phyloP scores from a whole-genome alignment of 2,797 vertebrate species.

The Oreortyx pictus region DNA sequence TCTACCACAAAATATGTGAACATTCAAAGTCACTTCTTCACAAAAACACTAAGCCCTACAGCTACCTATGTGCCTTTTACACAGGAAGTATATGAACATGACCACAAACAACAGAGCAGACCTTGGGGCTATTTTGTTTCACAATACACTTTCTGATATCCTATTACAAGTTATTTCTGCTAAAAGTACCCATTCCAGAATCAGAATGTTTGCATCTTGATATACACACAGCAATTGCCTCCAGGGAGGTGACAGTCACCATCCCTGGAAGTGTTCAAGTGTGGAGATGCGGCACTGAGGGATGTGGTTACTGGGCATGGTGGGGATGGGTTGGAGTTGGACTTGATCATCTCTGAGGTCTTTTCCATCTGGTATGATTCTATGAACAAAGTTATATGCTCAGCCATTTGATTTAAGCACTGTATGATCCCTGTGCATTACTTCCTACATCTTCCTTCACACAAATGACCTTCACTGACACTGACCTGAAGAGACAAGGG shows the following conservation, averaged over 20 bases:
- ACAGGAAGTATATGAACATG: accelerated
- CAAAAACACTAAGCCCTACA: neutral
- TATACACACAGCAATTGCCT: neutral
- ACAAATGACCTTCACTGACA: too few species aligned
- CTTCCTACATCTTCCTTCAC: neutral
- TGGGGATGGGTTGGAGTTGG: too few species aligned
- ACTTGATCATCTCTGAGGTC: too few species aligned
- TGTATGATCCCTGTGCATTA: neutral
- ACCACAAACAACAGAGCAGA: neutral
- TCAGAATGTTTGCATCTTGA: neutral
- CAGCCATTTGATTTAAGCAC: neutral
- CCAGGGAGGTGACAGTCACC: too few species aligned
- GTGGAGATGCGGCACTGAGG: too few species aligned
- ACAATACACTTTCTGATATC: neutral
- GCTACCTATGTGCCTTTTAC: neutral
- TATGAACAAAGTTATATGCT: neutral
- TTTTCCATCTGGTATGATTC: too few species aligned
- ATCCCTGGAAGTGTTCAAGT: too few species aligned
- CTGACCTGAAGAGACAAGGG: constrained; percentile 93
- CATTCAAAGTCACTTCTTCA: neutral
- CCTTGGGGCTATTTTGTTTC: neutral
- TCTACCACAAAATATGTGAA: neutral
- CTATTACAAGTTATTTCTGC: neutral
- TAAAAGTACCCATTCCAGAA: neutral
- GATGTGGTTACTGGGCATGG: too few species aligned